Evolutionary conservation across 2,888 invertebrate species (phyloP), one percentile per base, ranked within the genome.

Genomic region (Muschampia plurimacula): DNA sequence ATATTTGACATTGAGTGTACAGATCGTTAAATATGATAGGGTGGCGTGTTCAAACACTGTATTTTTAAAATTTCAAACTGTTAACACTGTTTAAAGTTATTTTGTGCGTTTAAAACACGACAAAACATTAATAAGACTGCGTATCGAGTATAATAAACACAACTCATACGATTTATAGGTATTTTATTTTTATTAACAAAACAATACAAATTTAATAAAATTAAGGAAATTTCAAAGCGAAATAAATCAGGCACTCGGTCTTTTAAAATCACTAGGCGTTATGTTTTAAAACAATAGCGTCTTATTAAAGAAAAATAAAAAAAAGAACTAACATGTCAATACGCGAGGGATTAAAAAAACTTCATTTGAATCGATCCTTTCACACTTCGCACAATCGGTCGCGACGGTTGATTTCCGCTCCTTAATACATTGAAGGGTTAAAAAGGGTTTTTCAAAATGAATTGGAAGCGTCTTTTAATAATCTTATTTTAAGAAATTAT

Each of bases 401-500:
- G 84, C 86, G 93, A 91, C 93, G 92, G 92, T 91, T 93, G 90
- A 91, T 93, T 94, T 93, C 93, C 93, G 94, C 89, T 93, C 66
- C 92, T 89, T 89, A 89, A 92, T 90, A 67, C 60, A 67, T 67
- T 67, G 71, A 62, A 72, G 66, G 67, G 66, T 32, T 62, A 72
- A 67, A 72, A 72, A 60, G 46, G 62, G 22, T 12, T 60, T 52
- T 66, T 93, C 90, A 89, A 90, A 92, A 87, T 87, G 88, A 67
- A 72, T 67, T 72, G 71, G 71, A 86, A 88, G 85, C 88, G 85
- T 89, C 88, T 88, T 89, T 87, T 88, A 86, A 84, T 83, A 84
- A 85, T 81, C 82, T 82, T 67, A 67, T 71, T 67, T 72, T 6
- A 36, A 39, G 57, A 49, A 69, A 71, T 85, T 88, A 88, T 89